Conservation (phyloP, 2,888 invertebrate species). For the Dicranocentrus wangi region DNA sequence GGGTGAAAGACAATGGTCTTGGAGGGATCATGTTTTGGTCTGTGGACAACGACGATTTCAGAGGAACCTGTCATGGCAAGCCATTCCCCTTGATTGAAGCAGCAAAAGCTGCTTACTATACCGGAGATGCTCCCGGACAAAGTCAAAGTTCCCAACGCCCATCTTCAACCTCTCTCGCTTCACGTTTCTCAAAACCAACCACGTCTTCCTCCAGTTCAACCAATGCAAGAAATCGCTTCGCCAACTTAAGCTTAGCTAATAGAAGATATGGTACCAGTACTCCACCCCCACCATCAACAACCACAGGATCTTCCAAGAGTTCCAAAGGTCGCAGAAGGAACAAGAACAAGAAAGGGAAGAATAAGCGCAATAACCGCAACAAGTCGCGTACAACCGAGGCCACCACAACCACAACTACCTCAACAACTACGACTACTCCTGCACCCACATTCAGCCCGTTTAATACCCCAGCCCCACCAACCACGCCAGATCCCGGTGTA, state of each 20-base stretch:
- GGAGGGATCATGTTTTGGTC: constrained; percentile 96
- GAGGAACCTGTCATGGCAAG: constrained; percentile 89
- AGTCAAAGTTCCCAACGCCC: constrained; percentile 7
- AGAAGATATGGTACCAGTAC: constrained; percentile 69
- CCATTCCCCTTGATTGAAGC: constrained; percentile 94
- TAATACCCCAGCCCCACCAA: constrained; percentile 76
- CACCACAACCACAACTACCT: constrained; percentile 77
- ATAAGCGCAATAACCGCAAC: constrained; percentile 69
- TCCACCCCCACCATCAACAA: constrained; percentile 72
- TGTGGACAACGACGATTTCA: constrained; percentile 94
- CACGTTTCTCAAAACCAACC: constrained; percentile 54
- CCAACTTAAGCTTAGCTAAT: constrained; percentile 59
- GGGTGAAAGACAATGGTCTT: constrained; percentile 87
- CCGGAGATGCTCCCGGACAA: constrained; percentile 65
- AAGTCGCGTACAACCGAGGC: constrained; percentile 66
- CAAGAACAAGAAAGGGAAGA: constrained; percentile 60
- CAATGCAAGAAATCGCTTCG: constrained; percentile 63
- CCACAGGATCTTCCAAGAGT: constrained; percentile 69
- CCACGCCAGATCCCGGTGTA: constrained; percentile 79
- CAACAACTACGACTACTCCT: constrained; percentile 75
- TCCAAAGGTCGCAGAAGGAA: constrained; percentile 59
- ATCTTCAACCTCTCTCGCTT: constrained; percentile 41
- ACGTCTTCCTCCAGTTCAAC: constrained; percentile 23
- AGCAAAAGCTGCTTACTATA: constrained; percentile 78
- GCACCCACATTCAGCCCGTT: constrained; percentile 71